Percentiles rank a stretch among this genome's conserved stretches.
These are phyloP conservation scores for Mormyrops boulengeri DNA, from an alignment of 2,797 vertebrate genomes.

Conservation along the genomic window DNA sequence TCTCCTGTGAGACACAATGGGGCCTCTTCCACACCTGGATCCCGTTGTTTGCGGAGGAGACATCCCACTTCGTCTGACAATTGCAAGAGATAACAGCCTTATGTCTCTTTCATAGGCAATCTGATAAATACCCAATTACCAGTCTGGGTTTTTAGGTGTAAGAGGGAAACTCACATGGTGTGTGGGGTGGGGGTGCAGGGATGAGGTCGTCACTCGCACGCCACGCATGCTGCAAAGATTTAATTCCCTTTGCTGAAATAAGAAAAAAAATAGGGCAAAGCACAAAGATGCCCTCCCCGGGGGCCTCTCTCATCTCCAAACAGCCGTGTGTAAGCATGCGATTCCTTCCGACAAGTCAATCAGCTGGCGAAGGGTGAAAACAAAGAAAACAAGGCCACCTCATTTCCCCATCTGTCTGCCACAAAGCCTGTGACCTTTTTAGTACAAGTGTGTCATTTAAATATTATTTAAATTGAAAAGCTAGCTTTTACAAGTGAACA, in stretches of 20 bases:
- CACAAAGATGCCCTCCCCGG: conserved; percentile 46
- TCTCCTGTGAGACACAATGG: conserved; percentile 49
- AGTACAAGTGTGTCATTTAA: not conserved
- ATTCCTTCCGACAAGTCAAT: conserved; percentile 40
- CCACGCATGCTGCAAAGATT: conserved; percentile 54
- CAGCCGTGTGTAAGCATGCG: conserved; percentile 33
- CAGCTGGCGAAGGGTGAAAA: conserved; percentile 24
- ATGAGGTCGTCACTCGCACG: conserved; percentile 40
- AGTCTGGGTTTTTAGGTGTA: conserved; percentile 56
- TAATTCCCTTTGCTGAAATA: conserved; percentile 62
- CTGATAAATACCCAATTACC: conserved; percentile 96
- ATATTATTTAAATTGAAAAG: conserved; percentile 31
- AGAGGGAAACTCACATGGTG: conserved; percentile 32
- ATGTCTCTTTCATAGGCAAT: conserved; percentile 70
- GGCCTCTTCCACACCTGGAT: conserved; percentile 46
- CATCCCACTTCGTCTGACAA: conserved; percentile 80
- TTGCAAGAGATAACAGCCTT: conserved; percentile 79
- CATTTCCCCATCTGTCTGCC: conserved; percentile 29
- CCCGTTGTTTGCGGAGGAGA: conserved; percentile 48
- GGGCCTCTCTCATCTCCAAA: conserved; percentile 40
- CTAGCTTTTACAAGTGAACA: conserved; percentile 38
- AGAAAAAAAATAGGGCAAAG: conserved; percentile 51
- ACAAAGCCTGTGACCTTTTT: conserved; percentile 49
- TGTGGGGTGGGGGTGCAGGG: conserved; percentile 46
- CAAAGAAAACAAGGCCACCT: not conserved